Evolutionary conservation across 1,140 invertebrate genomes (phyloP), one percentile per base, ranked within the genome.

Genomic region (Diachasma alloeum): DNA sequence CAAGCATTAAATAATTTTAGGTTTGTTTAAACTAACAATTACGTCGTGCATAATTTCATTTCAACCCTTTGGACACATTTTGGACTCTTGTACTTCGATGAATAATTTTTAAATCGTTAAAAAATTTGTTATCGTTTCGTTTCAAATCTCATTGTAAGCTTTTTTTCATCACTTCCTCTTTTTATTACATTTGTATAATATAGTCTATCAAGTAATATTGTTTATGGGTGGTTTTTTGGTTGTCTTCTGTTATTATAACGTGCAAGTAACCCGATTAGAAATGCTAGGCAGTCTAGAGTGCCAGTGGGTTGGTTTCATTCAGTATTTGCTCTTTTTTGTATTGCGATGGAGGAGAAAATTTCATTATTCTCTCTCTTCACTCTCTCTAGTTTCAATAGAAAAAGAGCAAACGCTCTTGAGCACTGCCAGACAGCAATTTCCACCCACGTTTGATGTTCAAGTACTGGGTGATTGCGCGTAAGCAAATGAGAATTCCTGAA

Each of bases 361-460:
- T 17, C n/a, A 15, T 19, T 73, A 53, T 46, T 37, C 19, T 31
- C 6, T 37, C 36, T 63, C 11, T 39, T 36, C 17, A 19, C 19
- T 63, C 72, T 68, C 26, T 39, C 75, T 75, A 79, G 36, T 59
- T 69, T 93, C 91, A 97, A 90, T 96, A 96, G 88, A 96, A 96
- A 91, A 96, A 96, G 73, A 96, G 90, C 79, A 96, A 91, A 83
- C 95, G 92, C 86, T 97, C 95, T 84, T 96, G 95, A 75, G 95
- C 95, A 77, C 93, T 95, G 48, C 94, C 93, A 6, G 95, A 95
- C n/a, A 97, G 90, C 80, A 96, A 90, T 81, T 95, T 92, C 96
- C 96, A 97, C 74, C 96, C 95, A 78, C 95, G 92, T 85, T 97
- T 97, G 81, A 97, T 96, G 85, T 95, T 96, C 82, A 97, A 90